Percentiles rank a stretch among this genome's conserved stretches.
These are phyloP conservation scores for Papilio elwesi DNA, from an alignment of 2,888 invertebrate species.

Conservation along the genomic window DNA sequence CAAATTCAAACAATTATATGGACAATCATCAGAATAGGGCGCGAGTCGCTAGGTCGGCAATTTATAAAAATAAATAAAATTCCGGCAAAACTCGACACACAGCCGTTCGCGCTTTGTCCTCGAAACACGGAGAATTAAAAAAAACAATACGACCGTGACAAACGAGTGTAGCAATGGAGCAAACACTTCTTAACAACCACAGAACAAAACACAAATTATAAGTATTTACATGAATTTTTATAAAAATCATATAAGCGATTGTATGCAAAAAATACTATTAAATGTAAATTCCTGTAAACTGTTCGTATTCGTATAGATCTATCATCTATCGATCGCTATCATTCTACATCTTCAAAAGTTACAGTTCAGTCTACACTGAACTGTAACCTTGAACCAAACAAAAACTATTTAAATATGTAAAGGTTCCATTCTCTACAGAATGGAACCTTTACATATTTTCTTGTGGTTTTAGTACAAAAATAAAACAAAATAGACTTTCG, in stretches of 20 bases:
- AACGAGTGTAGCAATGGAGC: constrained; percentile 40
- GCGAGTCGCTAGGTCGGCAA: constrained; percentile 56
- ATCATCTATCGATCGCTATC: too few relatives aligned
- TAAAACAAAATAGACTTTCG: too few relatives aligned
- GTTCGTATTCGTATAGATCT: too few relatives aligned
- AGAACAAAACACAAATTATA: background rate
- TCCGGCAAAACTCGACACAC: constrained; percentile 55
- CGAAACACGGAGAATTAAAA: constrained; percentile 57
- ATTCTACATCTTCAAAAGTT: too few relatives aligned
- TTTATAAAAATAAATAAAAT: constrained; percentile 69
- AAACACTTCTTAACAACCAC: constrained; percentile 20
- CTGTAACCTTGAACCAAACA: too few relatives aligned
- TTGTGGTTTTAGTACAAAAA: too few relatives aligned
- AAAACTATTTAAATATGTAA: too few relatives aligned
- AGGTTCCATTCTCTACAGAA: too few relatives aligned
- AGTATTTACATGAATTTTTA: background rate
- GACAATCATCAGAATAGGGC: constrained; percentile 75
- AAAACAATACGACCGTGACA: constrained; percentile 60
- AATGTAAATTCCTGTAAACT: too few relatives aligned
- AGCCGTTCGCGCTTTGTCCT: constrained; percentile 50
- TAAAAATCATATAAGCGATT: background rate
- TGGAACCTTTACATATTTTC: too few relatives aligned
- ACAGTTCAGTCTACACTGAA: too few relatives aligned
- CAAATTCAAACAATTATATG: constrained; percentile 78
- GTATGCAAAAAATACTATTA: too few relatives aligned